Evolutionary conservation across 2,113 vertebrate genomes (phyloP).

Genomic region (Spizaetus ornatus): DNA sequence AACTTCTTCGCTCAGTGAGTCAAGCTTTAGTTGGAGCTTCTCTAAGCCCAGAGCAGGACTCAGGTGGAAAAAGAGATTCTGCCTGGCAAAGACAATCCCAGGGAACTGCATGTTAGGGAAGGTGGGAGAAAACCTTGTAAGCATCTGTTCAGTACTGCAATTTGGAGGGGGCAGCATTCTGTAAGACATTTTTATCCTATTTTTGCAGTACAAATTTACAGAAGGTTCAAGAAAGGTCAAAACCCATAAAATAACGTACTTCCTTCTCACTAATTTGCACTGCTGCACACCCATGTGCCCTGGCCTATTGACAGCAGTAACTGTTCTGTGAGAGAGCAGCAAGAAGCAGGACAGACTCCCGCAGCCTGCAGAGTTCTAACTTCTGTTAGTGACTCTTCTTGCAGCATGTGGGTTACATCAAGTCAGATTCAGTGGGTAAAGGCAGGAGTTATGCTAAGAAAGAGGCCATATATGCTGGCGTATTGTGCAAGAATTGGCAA

Average conservation of each 20-base stretch:
- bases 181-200: background rate
- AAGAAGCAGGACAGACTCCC: background rate
- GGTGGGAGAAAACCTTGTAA: background rate
- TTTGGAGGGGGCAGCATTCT: background rate
- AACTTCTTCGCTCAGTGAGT: conserved; percentile 3
- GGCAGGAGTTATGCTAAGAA: background rate
- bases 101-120: background rate
- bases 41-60: background rate
- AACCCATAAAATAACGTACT: background rate
- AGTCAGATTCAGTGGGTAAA: background rate
- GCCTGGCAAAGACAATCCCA: background rate
- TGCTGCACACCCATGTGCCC: background rate
- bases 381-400: background rate
- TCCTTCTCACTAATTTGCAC: background rate
- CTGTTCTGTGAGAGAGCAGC: background rate
- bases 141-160: background rate
- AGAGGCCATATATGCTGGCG: background rate
- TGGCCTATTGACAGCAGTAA: background rate
- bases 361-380: background rate
- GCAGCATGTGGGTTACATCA: background rate
- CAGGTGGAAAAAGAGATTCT: background rate
- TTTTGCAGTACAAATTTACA: background rate
- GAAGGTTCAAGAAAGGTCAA: background rate
- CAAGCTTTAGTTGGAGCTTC: background rate
- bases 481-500: background rate